Evolutionary conservation across 1,140 invertebrate species (phyloP).

Genomic region (Ridgeia piscesae): DNA sequence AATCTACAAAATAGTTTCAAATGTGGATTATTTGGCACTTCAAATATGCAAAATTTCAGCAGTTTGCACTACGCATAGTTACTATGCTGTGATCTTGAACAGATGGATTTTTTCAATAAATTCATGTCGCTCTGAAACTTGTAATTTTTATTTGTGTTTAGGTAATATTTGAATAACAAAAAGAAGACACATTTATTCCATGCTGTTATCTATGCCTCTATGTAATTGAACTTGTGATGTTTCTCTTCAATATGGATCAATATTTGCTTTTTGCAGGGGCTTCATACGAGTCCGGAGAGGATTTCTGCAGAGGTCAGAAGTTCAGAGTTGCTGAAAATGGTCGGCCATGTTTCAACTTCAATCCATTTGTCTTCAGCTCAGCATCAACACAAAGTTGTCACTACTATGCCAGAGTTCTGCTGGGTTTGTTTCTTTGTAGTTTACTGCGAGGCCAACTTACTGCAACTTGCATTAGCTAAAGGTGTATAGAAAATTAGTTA

Average conservation of each 20-base stretch:
- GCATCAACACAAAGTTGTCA: neutral
- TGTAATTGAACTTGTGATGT: neutral
- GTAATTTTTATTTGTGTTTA: neutral
- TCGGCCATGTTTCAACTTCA: constrained; percentile 54
- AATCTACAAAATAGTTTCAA: neutral
- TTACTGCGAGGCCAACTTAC: neutral
- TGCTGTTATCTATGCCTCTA: neutral
- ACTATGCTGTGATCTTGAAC: neutral
- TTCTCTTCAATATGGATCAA: neutral
- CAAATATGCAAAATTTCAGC: neutral
- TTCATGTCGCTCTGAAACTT: neutral
- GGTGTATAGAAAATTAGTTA: no score
- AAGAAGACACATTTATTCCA: neutral
- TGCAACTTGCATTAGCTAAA: no score
- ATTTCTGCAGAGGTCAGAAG: constrained; percentile 56
- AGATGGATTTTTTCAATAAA: neutral
- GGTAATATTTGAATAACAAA: neutral
- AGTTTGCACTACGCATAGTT: no score
- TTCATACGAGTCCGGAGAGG: constrained; percentile 46
- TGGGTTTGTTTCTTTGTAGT: neutral
- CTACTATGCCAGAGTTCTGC: neutral
- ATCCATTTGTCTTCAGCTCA: constrained; percentile 50
- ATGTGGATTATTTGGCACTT: neutral
- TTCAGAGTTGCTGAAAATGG: constrained; percentile 51
- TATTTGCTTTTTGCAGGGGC: constrained; percentile 38